Evolutionary conservation across 1,140 invertebrate species (phyloP), one percentile per base, ranked within the genome.

Genomic region (Penaeus indicus): DNA sequence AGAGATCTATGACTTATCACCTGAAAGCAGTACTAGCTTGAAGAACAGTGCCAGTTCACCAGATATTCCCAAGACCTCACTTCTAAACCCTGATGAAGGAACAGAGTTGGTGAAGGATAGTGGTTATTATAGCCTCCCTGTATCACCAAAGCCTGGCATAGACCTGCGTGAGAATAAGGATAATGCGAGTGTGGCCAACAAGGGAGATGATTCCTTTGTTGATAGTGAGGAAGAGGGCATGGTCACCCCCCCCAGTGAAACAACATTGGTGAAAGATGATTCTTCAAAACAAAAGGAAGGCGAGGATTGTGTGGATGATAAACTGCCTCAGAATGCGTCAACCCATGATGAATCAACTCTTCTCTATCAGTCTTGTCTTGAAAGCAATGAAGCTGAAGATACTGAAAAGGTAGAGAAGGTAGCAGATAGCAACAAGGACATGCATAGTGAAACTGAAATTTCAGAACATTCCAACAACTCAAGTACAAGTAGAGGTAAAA

Each of bases 91-190:
- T 22, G 81, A 88, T 11, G 86, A 84, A 42, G 61, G 38, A 38
- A 25, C 78, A 60, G 87, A 88, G 16, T 69, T 84, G 21, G 72
- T 69, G 81, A 88, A 84, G 42, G 87, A 88, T 62, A 88, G 87
- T 79, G 87, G 87, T 54, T 88, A 88, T 63, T 88, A 88, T 47
- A 88, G 87, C 60, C 54, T 88, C 32, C 87, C 87, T 27, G 81
- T 88, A 62, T 88, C 87, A 13, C 87, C 87, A 47, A 86, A 86
- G 22, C 78, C 85, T 63, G 79, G 42, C 22, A 80, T 77, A 32
- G 42, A 63, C 22, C 60, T 63, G 54, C 82, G 81, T 25, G 81
- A 32, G 60, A 84, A 21, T 47, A 82, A 79, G 21, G 54, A 60
- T 32, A 19, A 67, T 18, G 80, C 27, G 7, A 32, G 16, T 16